These are phyloP conservation scores for Aplocera efformata DNA, from an alignment of 2,888 invertebrate species.

Conservation along the genomic window DNA sequence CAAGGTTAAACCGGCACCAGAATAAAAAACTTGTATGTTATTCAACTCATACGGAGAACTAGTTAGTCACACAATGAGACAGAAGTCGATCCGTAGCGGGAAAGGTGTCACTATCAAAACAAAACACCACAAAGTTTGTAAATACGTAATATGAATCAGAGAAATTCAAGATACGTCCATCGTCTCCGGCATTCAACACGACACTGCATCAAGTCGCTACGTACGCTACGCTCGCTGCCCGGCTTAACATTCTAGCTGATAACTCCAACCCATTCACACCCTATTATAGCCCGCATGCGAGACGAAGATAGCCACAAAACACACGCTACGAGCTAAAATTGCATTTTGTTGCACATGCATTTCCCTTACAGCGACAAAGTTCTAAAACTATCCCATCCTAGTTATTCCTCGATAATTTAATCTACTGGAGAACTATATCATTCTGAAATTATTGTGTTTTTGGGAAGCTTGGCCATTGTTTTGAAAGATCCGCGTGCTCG, in stretches of 20 bases:
- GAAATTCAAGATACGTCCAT: conserved; percentile 32
- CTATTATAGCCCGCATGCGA: conserved; percentile 22
- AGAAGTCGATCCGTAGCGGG: conserved; percentile 24
- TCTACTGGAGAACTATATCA: conserved; percentile 38
- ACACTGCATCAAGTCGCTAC: conserved; percentile 53
- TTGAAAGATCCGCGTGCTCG: conserved; percentile 35
- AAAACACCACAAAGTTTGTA: conserved; percentile 70
- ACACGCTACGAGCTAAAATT: conserved; percentile 34
- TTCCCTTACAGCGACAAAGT: conserved; percentile 44
- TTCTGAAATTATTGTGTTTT: conserved; percentile 31
- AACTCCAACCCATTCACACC: conserved; percentile 47
- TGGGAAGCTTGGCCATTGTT: conserved; percentile 46
- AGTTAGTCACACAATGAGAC: conserved; percentile 20
- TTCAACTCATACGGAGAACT: conserved; percentile 16
- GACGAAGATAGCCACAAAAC: conserved; percentile 45
- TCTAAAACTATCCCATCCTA: conserved; percentile 38
- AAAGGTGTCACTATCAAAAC: conserved; percentile 53
- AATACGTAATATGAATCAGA: conserved; percentile 58
- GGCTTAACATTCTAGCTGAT: conserved; percentile 45
- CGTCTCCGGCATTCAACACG: conserved; percentile 39
- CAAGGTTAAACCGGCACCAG: conserved; percentile 66
- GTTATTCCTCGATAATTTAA: conserved; percentile 29
- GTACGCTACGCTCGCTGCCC: conserved; percentile 12
- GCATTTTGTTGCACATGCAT: conserved; percentile 57
- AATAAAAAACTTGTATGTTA: conserved; percentile 38